Evolutionary conservation across 1,140 invertebrate genomes (phyloP).

Genomic region (Aphelinus atriplicis): DNA sequence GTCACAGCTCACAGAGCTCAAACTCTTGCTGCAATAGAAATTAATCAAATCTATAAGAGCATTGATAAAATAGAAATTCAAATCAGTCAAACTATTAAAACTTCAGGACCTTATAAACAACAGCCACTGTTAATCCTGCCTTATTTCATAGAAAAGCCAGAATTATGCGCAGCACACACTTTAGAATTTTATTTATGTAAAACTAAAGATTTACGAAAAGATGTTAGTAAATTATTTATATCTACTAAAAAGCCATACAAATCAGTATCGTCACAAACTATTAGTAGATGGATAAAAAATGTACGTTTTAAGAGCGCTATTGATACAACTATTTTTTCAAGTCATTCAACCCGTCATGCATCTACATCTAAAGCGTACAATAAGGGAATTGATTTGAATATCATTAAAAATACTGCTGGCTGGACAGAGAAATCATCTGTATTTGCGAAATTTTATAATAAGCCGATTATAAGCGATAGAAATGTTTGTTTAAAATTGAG

Average conservation of each 20-base stretch:
- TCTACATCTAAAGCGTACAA: constrained; percentile 42
- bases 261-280: neutral
- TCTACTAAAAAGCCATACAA: no score
- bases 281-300: neutral
- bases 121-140: constrained; percentile 29
- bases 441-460: constrained; percentile 49
- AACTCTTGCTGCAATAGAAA: constrained; percentile 29
- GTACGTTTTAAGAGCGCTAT: neutral
- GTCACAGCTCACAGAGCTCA: constrained; percentile 41
- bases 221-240: neutral
- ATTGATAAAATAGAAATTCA: constrained; percentile 9
- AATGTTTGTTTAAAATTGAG: no score
- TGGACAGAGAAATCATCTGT: constrained; percentile 46
- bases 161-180: constrained; percentile 27
- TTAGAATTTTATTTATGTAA: constrained; percentile 16
- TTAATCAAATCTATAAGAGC: constrained; percentile 3
- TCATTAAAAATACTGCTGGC: constrained; percentile 44
- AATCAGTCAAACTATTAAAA: constrained; percentile 29
- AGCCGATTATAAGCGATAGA: constrained; percentile 43
- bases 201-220: neutral
- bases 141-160: constrained; percentile 23
- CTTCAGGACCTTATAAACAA: constrained; percentile 6
- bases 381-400: constrained; percentile 42
- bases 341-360: constrained; percentile 42
- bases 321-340: neutral